Evolutionary conservation across 2,888 invertebrate genomes (phyloP).

Genomic region (Scelioninae gen. 1): DNA sequence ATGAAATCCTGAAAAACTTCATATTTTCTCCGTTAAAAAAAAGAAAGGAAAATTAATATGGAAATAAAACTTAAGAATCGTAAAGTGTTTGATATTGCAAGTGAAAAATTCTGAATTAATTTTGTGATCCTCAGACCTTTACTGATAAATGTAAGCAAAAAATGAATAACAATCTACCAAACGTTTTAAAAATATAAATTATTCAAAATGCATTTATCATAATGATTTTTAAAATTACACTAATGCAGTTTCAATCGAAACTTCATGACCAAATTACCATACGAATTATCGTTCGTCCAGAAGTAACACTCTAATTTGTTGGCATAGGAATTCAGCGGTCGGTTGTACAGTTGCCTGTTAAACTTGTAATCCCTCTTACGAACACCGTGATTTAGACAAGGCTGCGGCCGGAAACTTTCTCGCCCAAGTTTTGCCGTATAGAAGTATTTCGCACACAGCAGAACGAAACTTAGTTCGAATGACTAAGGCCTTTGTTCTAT

Average conservation of each 20-base stretch:
- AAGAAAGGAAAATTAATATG: too few relatives aligned
- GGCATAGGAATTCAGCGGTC: slow-evolving; percentile 63
- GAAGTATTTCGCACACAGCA: slow-evolving; percentile 48
- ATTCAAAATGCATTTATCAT: too few relatives aligned
- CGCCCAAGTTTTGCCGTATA: slow-evolving; percentile 74
- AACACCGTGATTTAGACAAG: slow-evolving; percentile 78
- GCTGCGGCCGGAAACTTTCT: slow-evolving; percentile 76
- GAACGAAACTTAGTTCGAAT: slow-evolving; percentile 71
- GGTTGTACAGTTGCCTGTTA: slow-evolving; percentile 67
- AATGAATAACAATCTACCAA: too few relatives aligned
- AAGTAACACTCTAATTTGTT: slow-evolving; percentile 67
- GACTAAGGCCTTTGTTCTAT: slow-evolving; percentile 70
- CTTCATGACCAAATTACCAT: slow-evolving; percentile 35
- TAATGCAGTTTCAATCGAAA: slow-evolving; percentile 21
- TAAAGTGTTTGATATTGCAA: too few relatives aligned
- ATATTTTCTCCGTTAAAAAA: too few relatives aligned
- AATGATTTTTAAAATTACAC: too few relatives aligned
- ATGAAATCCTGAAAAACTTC: too few relatives aligned
- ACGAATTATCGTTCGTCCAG: slow-evolving; percentile 45
- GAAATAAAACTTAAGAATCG: too few relatives aligned
- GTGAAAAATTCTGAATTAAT: too few relatives aligned
- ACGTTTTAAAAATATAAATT: too few relatives aligned
- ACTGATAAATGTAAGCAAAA: too few relatives aligned
- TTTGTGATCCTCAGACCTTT: too few relatives aligned
- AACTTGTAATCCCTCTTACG: slow-evolving; percentile 80